A percentile compares a stretch with the other conserved stretches of the same genome.
Evolutionary conservation across 2,888 invertebrate genomes (phyloP).

Genomic region (Cataglyphis cursor): DNA sequence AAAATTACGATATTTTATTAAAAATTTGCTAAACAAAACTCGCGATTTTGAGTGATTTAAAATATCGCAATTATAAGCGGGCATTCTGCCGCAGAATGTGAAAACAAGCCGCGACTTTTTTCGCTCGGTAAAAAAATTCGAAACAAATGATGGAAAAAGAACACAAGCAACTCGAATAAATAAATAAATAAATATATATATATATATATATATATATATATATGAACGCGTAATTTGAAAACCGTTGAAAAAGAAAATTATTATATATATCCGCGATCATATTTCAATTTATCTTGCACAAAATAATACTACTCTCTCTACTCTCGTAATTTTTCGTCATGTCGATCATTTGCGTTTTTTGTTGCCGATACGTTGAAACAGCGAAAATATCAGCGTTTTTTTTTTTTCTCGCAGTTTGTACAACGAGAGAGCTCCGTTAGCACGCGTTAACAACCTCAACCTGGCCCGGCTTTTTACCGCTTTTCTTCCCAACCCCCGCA

Average conservation of each 20-base stretch:
- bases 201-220: no score
- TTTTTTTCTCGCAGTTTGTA: slow-evolving; percentile 21
- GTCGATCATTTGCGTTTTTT: slow-evolving; percentile 15
- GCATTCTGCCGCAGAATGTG: background rate
- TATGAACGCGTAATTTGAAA: background rate
- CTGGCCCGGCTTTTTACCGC: slow-evolving; percentile 15
- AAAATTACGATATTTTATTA: background rate
- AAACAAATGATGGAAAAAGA: background rate
- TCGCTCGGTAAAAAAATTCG: background rate
- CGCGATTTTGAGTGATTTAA: background rate
- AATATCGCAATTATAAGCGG: slow-evolving; percentile 18
- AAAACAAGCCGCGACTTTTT: background rate
- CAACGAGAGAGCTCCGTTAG: slow-evolving; percentile 62
- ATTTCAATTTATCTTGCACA: slow-evolving; percentile 31
- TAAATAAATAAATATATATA: background rate
- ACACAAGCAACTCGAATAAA: background rate
- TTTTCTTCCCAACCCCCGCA: slow-evolving; percentile 14
- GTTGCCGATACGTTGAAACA: slow-evolving; percentile 19
- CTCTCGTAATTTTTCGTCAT: slow-evolving; percentile 37
- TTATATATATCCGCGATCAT: slow-evolving; percentile 4
- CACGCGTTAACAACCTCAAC: slow-evolving; percentile 68
- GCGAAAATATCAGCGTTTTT: slow-evolving; percentile 28
- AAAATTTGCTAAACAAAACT: background rate
- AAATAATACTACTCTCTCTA: slow-evolving; percentile 13
- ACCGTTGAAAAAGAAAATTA: slow-evolving; percentile 13